Conservation (phyloP, 2,797 vertebrate genomes). For the Nothura maculosa region DNA sequence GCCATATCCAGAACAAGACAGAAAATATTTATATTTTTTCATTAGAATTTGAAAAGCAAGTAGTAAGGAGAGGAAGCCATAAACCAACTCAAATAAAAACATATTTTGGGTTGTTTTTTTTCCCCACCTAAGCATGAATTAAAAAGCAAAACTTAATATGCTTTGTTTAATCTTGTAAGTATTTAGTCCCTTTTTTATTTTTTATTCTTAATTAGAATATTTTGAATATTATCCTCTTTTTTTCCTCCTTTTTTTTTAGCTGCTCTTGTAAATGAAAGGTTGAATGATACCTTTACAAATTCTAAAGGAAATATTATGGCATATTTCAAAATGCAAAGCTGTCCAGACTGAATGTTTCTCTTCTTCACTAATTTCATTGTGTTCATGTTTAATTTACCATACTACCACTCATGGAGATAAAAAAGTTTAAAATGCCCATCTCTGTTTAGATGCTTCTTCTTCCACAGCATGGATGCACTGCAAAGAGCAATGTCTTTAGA, state of each 20-base stretch:
- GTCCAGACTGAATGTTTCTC: not conserved
- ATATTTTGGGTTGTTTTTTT: accelerated
- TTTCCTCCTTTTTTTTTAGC: not conserved
- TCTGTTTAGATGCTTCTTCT: not conserved
- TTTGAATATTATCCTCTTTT: not conserved
- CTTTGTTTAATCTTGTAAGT: accelerated
- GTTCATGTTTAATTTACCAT: not conserved
- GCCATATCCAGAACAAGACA: not conserved
- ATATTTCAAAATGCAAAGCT: not conserved
- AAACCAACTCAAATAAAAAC: not conserved
- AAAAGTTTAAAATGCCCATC: not conserved
- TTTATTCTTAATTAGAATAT: not conserved
- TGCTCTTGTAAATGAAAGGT: not conserved
- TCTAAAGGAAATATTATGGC: not conserved
- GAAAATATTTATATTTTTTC: not conserved
- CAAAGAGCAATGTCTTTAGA: not conserved
- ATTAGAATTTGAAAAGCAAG: not conserved
- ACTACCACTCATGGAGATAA: not conserved
- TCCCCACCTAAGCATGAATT: not conserved
- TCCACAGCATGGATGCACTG: accelerated
- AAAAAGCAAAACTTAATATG: not conserved
- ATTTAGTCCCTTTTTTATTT: not conserved
- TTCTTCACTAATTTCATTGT: not conserved
- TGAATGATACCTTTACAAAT: not conserved
- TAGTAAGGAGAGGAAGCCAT: accelerated